Evolutionary conservation across 2,113 vertebrate genomes (phyloP).

Genomic region (Otocyon megalotis): DNA sequence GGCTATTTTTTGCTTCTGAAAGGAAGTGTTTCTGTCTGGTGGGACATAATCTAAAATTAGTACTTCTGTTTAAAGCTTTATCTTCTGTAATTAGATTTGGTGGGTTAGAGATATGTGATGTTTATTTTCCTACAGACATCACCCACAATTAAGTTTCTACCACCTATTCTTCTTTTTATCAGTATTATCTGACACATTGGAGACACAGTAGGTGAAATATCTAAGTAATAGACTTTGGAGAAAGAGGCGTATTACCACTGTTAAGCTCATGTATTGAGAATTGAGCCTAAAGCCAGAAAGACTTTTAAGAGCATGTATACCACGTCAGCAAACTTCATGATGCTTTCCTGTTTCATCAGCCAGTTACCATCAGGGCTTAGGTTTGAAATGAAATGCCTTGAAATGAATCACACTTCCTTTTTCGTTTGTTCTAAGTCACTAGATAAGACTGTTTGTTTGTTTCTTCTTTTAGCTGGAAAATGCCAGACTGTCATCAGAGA

Average conservation of each 20-base stretch:
- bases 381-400: slow-evolving; percentile 45
- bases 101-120: not conserved
- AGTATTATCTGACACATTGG: not conserved
- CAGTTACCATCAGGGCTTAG: slow-evolving; percentile 62
- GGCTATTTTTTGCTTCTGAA: slow-evolving; percentile 33
- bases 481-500: slow-evolving; percentile 89
- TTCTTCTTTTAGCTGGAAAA: slow-evolving; percentile 91
- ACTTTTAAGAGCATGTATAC: not conserved
- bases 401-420: slow-evolving; percentile 58
- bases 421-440: slow-evolving; percentile 67
- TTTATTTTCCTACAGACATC: not conserved
- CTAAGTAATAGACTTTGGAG: not conserved
- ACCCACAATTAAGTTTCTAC: not conserved
- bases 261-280: not conserved
- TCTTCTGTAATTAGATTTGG: not conserved
- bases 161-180: not conserved
- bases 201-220: not conserved
- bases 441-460: not conserved
- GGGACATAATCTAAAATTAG: not conserved
- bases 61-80: not conserved
- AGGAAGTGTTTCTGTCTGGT: not conserved
- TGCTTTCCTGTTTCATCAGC: slow-evolving; percentile 65
- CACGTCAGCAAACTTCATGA: not conserved
- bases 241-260: not conserved
- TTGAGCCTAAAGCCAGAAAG: not conserved